phyloP scores from a whole-genome alignment of 2,888 invertebrate genomes.

The Clivina fossor region DNA sequence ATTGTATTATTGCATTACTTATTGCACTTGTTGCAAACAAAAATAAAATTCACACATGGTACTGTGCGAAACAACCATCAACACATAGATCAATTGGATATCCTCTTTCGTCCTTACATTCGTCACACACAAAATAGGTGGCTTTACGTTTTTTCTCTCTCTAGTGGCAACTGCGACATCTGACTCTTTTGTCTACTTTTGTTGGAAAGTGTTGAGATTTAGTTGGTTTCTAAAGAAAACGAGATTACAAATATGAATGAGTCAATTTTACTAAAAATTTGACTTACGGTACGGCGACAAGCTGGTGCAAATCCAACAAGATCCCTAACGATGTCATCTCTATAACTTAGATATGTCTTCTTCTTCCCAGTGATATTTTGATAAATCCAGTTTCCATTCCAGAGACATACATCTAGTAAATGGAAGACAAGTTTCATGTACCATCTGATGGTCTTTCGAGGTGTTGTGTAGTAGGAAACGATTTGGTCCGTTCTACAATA shows the following conservation, averaged over 20 bases:
- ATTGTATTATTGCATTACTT: slow-evolving; percentile 1
- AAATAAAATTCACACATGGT: neutral
- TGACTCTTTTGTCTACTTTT: neutral
- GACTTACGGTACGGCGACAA: no score
- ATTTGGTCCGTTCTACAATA: slow-evolving; percentile 26
- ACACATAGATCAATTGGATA: neutral
- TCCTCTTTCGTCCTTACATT: neutral
- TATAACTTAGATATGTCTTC: neutral
- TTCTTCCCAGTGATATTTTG: slow-evolving; percentile 6
- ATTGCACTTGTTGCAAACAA: slow-evolving; percentile 1
- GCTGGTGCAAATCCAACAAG: no score
- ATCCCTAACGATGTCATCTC: neutral
- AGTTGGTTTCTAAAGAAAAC: neutral
- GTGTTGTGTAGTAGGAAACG: slow-evolving; percentile 27
- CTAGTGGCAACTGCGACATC: neutral
- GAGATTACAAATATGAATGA: slow-evolving; percentile 1
- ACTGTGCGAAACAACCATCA: neutral
- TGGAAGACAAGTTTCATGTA: slow-evolving; percentile 20
- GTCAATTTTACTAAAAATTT: no score
- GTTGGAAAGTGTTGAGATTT: neutral
- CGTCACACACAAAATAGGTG: neutral
- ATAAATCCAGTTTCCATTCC: slow-evolving; percentile 9
- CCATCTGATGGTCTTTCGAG: slow-evolving; percentile 28
- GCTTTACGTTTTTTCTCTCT: neutral
- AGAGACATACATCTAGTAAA: slow-evolving; percentile 2